Conservation (phyloP, 2,113 vertebrate genomes). For the Siphamia tubifer region DNA sequence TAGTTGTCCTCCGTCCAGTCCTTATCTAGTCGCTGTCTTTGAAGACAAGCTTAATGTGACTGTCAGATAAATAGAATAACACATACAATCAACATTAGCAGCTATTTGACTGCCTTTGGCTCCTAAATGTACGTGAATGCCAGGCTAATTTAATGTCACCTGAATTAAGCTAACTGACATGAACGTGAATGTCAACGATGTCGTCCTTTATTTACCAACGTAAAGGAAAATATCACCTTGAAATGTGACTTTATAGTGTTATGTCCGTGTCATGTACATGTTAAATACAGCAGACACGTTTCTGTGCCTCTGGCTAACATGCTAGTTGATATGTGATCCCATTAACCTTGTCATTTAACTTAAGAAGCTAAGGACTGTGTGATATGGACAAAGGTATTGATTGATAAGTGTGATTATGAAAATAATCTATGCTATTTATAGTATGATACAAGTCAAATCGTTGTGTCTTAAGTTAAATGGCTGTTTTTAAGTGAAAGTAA, state of each 20-base stretch:
- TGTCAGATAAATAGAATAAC: background rate
- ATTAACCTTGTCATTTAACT: background rate
- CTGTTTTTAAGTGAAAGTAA: too few relatives aligned
- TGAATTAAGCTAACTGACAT: too few relatives aligned
- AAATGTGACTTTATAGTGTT: background rate
- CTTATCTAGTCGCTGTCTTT: background rate
- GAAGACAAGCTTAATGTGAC: background rate
- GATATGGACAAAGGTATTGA: too few relatives aligned
- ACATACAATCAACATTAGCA: background rate
- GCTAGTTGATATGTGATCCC: background rate
- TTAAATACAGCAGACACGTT: background rate
- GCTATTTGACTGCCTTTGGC: background rate
- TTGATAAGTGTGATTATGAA: too few relatives aligned
- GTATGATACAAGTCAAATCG: too few relatives aligned
- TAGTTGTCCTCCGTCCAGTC: constrained; percentile 3
- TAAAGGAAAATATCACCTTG: too few relatives aligned
- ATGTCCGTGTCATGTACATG: background rate
- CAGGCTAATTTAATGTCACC: too few relatives aligned
- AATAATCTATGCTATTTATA: too few relatives aligned
- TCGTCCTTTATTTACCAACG: background rate
- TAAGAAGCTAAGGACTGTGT: too few relatives aligned
- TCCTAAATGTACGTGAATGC: background rate
- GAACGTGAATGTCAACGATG: background rate
- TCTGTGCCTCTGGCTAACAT: background rate
- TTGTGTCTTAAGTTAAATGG: too few relatives aligned